Conservation (phyloP, 2,888 invertebrate genomes). For the Seira ritae region DNA sequence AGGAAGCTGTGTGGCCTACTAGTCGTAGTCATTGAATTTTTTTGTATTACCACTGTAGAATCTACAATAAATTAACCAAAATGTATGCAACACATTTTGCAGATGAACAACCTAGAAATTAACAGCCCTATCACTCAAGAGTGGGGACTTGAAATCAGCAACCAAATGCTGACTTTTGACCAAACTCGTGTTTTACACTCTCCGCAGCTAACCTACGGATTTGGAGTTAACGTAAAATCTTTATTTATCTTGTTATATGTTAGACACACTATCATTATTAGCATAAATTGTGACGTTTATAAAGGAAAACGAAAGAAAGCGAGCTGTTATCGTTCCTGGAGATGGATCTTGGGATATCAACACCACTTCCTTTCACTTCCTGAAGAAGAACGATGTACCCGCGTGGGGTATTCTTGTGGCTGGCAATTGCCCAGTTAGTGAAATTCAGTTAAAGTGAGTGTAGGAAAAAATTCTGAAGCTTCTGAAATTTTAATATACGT, state of each 20-base stretch:
- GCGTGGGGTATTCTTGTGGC: conserved; percentile 63
- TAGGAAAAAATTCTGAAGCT: no score
- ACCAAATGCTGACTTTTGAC: conserved; percentile 41
- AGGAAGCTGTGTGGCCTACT: no score
- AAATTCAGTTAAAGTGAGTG: no score
- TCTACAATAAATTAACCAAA: no score
- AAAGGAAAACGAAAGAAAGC: conserved; percentile 7
- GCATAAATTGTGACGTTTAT: neutral
- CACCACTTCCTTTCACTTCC: conserved; percentile 44
- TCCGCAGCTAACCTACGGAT: conserved; percentile 42
- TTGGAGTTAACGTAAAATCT: conserved; percentile 38
- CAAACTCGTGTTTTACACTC: conserved; percentile 52
- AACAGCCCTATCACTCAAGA: neutral
- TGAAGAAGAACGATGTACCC: conserved; percentile 17
- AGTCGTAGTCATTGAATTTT: no score
- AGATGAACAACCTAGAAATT: neutral
- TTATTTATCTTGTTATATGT: neutral
- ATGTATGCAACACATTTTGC: neutral
- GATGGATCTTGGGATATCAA: conserved; percentile 66
- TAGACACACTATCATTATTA: neutral
- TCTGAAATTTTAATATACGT: no score
- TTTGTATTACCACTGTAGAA: no score
- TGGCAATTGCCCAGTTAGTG: no score
- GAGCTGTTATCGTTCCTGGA: conserved; percentile 36
- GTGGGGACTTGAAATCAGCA: conserved; percentile 15